A percentile compares a stretch with the other conserved stretches of the same genome.
phyloP scores from a whole-genome alignment of 1,140 invertebrate genomes.

The Sweltsa coloradensis region DNA sequence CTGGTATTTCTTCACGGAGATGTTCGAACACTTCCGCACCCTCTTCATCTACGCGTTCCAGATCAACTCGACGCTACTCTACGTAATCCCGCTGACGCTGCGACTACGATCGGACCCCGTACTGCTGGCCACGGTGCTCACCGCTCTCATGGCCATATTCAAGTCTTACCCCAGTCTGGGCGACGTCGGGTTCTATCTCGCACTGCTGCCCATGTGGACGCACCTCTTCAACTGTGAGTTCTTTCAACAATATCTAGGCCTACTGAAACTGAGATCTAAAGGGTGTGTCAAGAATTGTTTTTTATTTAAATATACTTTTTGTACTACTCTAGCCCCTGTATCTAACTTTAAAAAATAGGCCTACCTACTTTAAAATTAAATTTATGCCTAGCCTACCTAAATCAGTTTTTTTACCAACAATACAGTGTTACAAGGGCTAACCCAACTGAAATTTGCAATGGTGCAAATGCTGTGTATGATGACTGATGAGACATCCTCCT shows the following conservation, averaged over 20 bases:
- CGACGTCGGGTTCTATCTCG: slow-evolving; percentile 86
- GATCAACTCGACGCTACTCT: slow-evolving; percentile 84
- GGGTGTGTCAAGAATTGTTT: too few species aligned
- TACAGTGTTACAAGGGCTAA: too few species aligned
- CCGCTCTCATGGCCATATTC: slow-evolving; percentile 81
- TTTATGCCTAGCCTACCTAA: too few species aligned
- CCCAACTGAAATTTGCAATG: too few species aligned
- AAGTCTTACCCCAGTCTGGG: slow-evolving; percentile 94
- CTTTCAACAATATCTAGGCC: background rate
- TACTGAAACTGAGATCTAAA: background rate
- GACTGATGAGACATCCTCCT: too few species aligned
- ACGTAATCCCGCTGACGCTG: slow-evolving; percentile 77
- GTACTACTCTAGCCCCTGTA: background rate
- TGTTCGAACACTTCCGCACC: slow-evolving; percentile 96
- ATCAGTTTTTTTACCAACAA: too few species aligned
- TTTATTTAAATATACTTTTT: too few species aligned
- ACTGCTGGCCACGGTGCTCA: slow-evolving; percentile 70
- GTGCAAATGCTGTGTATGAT: too few species aligned
- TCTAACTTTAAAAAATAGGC: background rate
- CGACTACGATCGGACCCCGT: slow-evolving; percentile 78
- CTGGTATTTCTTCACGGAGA: slow-evolving; percentile 99
- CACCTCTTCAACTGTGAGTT: slow-evolving; percentile 79
- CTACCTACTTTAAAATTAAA: background rate
- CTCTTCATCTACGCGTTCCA: slow-evolving; percentile 96
- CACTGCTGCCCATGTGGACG: slow-evolving; percentile 82